These are phyloP conservation scores for Cyrtodaria siliqua DNA, from an alignment of 2,888 invertebrate species.

Conservation along the genomic window DNA sequence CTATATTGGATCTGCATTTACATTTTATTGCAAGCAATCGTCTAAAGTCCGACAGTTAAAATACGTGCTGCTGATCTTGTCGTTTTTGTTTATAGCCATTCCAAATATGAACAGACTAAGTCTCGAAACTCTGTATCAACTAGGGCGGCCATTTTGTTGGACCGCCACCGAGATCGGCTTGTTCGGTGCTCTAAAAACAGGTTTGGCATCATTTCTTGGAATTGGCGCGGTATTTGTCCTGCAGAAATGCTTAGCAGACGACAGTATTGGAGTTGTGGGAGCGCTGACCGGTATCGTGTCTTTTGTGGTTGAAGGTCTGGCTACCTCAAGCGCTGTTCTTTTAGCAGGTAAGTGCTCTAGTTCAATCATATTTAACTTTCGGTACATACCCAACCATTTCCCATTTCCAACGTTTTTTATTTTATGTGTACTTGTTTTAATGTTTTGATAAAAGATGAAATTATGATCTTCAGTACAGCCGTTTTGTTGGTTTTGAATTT, in stretches of 20 bases:
- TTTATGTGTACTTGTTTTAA: too few species aligned
- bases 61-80: slow-evolving; percentile 48
- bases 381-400: too few species aligned
- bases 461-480: too few species aligned
- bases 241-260: slow-evolving; percentile 58
- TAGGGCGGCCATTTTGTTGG: slow-evolving; percentile 72
- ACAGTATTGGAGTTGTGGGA: slow-evolving; percentile 53
- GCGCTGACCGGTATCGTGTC: slow-evolving; percentile 24
- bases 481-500: too few species aligned
- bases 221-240: slow-evolving; percentile 50
- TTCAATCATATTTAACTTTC: not conserved
- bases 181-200: slow-evolving; percentile 46
- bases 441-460: too few species aligned
- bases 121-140: slow-evolving; percentile 65
- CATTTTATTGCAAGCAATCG: too few species aligned
- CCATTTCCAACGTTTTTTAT: too few species aligned
- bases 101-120: slow-evolving; percentile 29
- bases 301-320: slow-evolving; percentile 62
- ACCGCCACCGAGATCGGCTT: slow-evolving; percentile 62
- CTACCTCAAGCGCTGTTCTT: slow-evolving; percentile 44
- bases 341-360: slow-evolving; percentile 55
- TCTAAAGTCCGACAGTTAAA: not conserved
- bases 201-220: slow-evolving; percentile 42
- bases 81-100: slow-evolving; percentile 47
- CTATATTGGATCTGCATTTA: too few species aligned